Evolutionary conservation across 2,797 vertebrate genomes (phyloP).

Genomic region (Remorina albescens): DNA sequence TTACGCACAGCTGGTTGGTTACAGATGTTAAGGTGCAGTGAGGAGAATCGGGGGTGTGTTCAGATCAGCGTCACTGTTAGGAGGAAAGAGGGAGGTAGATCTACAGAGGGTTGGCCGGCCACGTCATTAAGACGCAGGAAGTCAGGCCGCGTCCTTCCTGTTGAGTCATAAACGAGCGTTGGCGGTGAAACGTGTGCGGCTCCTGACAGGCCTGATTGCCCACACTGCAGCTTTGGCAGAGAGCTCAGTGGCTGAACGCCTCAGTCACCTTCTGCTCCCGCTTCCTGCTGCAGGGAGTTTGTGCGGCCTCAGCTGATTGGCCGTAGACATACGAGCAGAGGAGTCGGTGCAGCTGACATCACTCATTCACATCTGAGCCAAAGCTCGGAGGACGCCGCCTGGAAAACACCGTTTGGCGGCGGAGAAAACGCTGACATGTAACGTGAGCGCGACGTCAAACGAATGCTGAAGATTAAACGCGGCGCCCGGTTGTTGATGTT

Average conservation of each 20-base stretch:
- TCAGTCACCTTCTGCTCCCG: conserved; percentile 18
- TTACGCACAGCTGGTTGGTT: neutral
- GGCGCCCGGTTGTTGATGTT: too few relatives aligned
- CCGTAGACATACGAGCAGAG: neutral
- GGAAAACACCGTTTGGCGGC: neutral
- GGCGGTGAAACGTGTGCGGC: neutral
- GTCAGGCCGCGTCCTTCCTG: neutral
- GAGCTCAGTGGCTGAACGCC: conserved; percentile 16
- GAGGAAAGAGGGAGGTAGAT: neutral
- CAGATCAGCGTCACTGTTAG: conserved; percentile 7
- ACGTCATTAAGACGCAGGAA: conserved; percentile 24
- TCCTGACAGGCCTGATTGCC: conserved; percentile 40
- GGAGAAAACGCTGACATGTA: conserved; percentile 1
- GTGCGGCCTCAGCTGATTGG: conserved; percentile 49
- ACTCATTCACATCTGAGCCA: conserved; percentile 25
- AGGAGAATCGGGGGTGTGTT: conserved; percentile 6
- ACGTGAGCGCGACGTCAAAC: neutral
- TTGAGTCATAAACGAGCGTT: conserved; percentile 7
- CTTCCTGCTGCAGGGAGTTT: conserved; percentile 8
- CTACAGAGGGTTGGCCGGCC: neutral
- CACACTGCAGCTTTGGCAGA: conserved; percentile 5
- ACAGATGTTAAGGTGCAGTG: conserved; percentile 8
- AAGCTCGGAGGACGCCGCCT: neutral
- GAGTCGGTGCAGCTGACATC: conserved; percentile 21
- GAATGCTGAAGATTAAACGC: too few relatives aligned